A percentile compares a stretch with the other conserved stretches of the same genome.
Conservation (phyloP, 2,888 invertebrate species). For the Germaria angustata region DNA sequence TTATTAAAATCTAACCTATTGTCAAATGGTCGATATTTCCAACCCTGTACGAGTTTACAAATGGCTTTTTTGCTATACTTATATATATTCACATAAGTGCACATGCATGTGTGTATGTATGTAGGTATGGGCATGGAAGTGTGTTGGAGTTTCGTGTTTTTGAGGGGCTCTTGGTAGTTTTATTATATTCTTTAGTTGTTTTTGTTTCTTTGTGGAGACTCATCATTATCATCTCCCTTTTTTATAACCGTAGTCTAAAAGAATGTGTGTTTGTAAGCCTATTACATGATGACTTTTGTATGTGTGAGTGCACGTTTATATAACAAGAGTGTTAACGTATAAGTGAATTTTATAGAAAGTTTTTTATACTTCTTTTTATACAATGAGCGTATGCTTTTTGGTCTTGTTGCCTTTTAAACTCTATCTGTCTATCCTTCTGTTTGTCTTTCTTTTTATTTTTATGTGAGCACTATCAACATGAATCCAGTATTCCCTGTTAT, state of each 20-base stretch:
- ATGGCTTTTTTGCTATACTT: too few species aligned
- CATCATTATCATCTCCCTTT: constrained; percentile 55
- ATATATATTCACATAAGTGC: too few species aligned
- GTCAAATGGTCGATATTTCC: too few species aligned
- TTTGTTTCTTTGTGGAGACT: background rate
- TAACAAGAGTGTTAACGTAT: constrained; percentile 6
- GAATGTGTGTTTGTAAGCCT: background rate
- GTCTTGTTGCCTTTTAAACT: constrained; percentile 29
- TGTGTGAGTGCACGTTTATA: background rate
- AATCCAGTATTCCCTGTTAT: constrained; percentile 32
- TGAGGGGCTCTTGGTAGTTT: constrained; percentile 38
- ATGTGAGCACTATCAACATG: background rate
- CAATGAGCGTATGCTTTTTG: constrained; percentile 1
- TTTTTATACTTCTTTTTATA: constrained; percentile 20
- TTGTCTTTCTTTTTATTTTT: constrained; percentile 42
- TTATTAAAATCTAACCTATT: too few species aligned
- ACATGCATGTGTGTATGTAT: too few species aligned
- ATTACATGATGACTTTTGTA: background rate
- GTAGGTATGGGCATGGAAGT: background rate
- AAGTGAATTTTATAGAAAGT: constrained; percentile 18
- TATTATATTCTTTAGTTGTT: constrained; percentile 32
- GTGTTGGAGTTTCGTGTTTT: constrained; percentile 22
- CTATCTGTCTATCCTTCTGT: constrained; percentile 10
- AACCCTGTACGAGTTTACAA: too few species aligned
- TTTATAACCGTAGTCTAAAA: constrained; percentile 30